These are phyloP conservation scores for Aurelia coerulea DNA, from an alignment of 30 jellyfish, hydroid and myxozoan species.

Conservation along the genomic window DNA sequence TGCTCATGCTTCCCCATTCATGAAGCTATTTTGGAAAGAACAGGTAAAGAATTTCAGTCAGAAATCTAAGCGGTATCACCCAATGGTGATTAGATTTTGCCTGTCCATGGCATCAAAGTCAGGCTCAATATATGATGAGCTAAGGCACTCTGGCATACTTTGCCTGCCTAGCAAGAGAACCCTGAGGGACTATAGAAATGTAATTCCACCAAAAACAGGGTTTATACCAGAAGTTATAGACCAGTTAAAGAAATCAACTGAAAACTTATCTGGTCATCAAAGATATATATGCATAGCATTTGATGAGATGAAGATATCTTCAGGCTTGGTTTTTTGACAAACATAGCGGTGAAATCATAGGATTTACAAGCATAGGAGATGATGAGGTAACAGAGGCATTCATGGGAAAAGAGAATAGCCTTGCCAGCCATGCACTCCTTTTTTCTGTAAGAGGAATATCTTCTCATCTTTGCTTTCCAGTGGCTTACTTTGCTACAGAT, in stretches of 20 bases:
- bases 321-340: neutral
- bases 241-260: constrained; percentile 10
- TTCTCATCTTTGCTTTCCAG: too few relatives aligned
- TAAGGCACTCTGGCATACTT: constrained; percentile 37
- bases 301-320: constrained; percentile 37
- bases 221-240: constrained; percentile 29
- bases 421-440: constrained; percentile 42
- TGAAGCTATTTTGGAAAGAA: constrained; percentile 63
- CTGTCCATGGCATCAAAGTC: constrained; percentile 55
- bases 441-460: constrained; percentile 42
- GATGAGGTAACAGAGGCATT: constrained; percentile 26
- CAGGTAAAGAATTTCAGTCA: constrained; percentile 23
- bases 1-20: constrained; percentile 45
- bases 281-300: constrained; percentile 14
- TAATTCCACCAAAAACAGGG: constrained; percentile 46
- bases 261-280: constrained; percentile 8
- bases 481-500: too few relatives aligned
- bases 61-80: constrained; percentile 42
- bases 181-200: constrained; percentile 51
- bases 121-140: constrained; percentile 38
- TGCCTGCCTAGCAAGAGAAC: constrained; percentile 60
- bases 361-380: constrained; percentile 17
- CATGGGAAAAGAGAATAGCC: neutral
- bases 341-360: constrained; percentile 6
- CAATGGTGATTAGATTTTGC: constrained; percentile 62